Percentiles rank a stretch among this genome's conserved stretches.
Evolutionary conservation across 1,140 invertebrate genomes (phyloP).

Genomic region (Ceratosolen fusciceps): DNA sequence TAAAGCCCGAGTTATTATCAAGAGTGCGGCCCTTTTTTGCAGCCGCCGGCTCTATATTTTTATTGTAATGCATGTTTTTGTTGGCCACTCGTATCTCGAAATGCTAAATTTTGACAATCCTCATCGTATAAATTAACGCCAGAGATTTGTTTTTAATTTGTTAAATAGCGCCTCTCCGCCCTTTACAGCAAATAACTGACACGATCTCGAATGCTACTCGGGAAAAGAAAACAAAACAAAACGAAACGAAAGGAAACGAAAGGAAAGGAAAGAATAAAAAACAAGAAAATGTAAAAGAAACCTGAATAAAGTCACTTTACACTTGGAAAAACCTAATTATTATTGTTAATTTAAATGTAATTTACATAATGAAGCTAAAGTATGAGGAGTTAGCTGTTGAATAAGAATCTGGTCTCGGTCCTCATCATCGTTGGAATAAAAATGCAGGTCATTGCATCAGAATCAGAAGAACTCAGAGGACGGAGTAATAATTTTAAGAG

Average conservation of each 20-base stretch:
- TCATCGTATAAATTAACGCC: not conserved
- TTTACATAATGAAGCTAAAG: too few relatives aligned
- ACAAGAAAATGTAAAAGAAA: too few relatives aligned
- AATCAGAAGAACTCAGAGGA: not conserved
- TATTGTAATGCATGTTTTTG: not conserved
- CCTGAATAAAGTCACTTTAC: too few relatives aligned
- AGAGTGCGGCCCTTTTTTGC: constrained; percentile 39
- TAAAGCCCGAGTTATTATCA: constrained; percentile 46
- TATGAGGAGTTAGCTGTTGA: too few relatives aligned
- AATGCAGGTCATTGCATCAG: not conserved
- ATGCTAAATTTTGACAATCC: not conserved
- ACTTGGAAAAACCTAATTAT: not conserved
- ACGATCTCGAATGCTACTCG: too few relatives aligned
- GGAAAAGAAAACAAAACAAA: too few relatives aligned
- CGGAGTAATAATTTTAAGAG: not conserved
- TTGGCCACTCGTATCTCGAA: too few relatives aligned
- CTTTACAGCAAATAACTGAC: too few relatives aligned
- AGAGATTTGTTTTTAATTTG: not conserved
- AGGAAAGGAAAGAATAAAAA: too few relatives aligned
- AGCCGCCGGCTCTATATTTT: not conserved
- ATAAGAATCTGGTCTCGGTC: not conserved
- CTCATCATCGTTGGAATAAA: not conserved
- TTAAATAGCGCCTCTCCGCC: not conserved
- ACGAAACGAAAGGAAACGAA: too few relatives aligned
- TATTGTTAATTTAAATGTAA: too few relatives aligned